Evolutionary conservation across 1,140 invertebrate genomes (phyloP), one percentile per base, ranked within the genome.

Genomic region (Trissolcus basalis): DNA sequence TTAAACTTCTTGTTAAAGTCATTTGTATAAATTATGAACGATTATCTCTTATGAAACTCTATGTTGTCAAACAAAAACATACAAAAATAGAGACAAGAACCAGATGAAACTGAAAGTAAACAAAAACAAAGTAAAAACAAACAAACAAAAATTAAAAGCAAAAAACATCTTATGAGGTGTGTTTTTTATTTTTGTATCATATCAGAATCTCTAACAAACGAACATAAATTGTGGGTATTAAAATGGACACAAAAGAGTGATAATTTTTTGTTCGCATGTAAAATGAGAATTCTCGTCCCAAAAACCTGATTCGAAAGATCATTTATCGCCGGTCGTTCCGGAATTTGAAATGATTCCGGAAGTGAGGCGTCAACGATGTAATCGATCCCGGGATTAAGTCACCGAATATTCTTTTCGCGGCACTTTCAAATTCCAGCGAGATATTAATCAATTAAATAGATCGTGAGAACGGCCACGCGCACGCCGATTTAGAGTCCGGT

Each of bases 361-460:
- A 39, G 35, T 39, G 32, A 27, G n/a, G 36, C 35, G 15, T 8
- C 12, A 50, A 9, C 27, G 35, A 14, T 15, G 4, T 50, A 56
- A 59, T 71, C 47, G 60, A 71, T 64, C 27, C 11, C 35, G 1
- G 47, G 41, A 58, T 71, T 63, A 71, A 71, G 39, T 71, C 58
- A 58, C 39, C 13, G 27, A 8, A 39, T 39, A 63, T 58, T 58
- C 53, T 70, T 56, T 51, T 39, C 13, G 41, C 13, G 12, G 45
- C 32, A 56, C 69, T 72, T 72, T 72, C 60, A 19, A 72, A 72
- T 64, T 59, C 60, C 55, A 39, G 41, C 27, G 10, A 15, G 60
- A 72, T 72, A 59, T 54, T 45, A 64, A 72, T 72, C 69, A 64
- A 39, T 72, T 64, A 72, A 64, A 72, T 59, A 48, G 69, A 72